Evolutionary conservation across 2,797 vertebrate genomes (phyloP), one percentile per base, ranked within the genome.

Genomic region (Crocidura indochinensis): DNA sequence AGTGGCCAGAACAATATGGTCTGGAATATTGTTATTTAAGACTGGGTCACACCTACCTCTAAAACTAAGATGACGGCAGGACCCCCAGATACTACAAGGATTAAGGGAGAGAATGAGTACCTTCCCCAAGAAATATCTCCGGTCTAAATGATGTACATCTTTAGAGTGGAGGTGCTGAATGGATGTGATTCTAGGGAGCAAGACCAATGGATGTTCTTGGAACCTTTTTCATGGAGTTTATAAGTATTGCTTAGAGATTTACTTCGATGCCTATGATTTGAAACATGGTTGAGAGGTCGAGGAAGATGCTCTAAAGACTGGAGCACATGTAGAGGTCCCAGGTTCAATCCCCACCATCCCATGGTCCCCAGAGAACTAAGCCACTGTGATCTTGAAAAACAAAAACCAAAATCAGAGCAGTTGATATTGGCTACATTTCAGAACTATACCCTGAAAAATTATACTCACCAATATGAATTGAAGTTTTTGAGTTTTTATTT

Each of bases 391-490:
- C 56, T 15, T 60, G 19, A 20, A 60, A 60, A 15, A 60, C 56
- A 60, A 60, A 60, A 60, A 60, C 17, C 56, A 60, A 60, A 60
- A 60, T 7, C 56, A 17, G 22, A 60, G 22, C 2, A 60, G 19
- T 60, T 84, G 67, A 24, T 75, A 60, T 86, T 64, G n/a, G 81
- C 80, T 85, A 80, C 74, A 75, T 80, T 94, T 88, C 90, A 88
- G 73, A 91, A 65, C 64, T 27, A 65, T 27, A 27, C 10, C 11
- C 64, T 65, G 85, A 69, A 95, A 38, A 95, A 94, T 69, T 81
- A 31, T 9, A 64, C 80, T 95, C 74, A 90, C 83, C 83, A 76
- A 86, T 46, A 47, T 96, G 81, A 73, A 69, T 90, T 88, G 79
- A 94, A 94, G 87, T 67, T 94, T 38, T 87, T 17, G 76, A 44